phyloP scores from a whole-genome alignment of 2,888 invertebrate species.

The Amiota minor region DNA sequence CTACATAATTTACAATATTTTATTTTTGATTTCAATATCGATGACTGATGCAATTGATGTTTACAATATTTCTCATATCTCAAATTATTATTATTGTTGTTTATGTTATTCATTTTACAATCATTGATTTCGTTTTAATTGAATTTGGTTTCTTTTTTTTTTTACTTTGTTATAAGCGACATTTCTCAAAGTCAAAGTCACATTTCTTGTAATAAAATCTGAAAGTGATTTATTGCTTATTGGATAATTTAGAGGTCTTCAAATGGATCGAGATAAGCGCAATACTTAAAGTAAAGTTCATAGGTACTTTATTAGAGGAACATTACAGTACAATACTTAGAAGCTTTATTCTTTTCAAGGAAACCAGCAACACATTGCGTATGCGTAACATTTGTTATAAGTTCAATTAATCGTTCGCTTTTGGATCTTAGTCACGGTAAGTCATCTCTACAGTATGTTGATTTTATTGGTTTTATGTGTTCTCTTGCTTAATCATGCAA shows the following conservation, averaged over 20 bases:
- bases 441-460: background rate
- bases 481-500: background rate
- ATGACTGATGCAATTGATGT: too few species aligned
- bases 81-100: too few species aligned
- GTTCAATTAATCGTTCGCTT: background rate
- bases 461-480: background rate
- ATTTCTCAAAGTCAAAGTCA: constrained; percentile 47
- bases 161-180: constrained; percentile 17
- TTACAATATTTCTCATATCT: too few species aligned
- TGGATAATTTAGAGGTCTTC: too few species aligned
- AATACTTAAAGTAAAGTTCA: too few species aligned
- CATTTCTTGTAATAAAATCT: constrained; percentile 56
- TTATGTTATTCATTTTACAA: too few species aligned
- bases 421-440: background rate
- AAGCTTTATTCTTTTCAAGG: too few species aligned
- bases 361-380: background rate
- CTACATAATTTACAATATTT: too few species aligned
- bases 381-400: constrained; percentile 2
- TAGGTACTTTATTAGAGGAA: too few species aligned
- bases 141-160: background rate
- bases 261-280: too few species aligned
- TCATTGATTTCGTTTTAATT: constrained; percentile 30
- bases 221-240: background rate
- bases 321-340: too few species aligned
- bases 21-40: too few species aligned